Base-by-base conservation (phyloP, 2,888 invertebrate species). In the Eilema griseolum region DNA sequence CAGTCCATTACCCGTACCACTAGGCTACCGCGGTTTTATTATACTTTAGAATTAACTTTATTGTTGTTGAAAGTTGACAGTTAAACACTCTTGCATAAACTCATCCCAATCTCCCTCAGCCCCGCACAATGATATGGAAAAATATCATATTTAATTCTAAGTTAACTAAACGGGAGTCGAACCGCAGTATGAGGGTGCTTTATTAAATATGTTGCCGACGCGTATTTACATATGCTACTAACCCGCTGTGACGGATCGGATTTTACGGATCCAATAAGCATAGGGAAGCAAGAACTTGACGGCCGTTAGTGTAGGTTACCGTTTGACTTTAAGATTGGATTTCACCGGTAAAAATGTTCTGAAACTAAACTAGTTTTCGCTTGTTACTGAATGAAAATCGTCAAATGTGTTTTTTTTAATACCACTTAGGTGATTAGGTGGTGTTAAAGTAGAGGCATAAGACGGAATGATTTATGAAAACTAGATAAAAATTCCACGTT, bases 141-240 rank as follows among this genome's bases (percentile, higher is more conserved):
- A 94, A 94, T 94, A 94, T 94, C 90, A 85, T 87, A 92, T 94
- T 92, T 92, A 94, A 92, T 92, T 91, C 89, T 20, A 66, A 72
- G 69, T 66, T 88, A 85, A 91, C 90, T 88, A 90, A 90, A 89
- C 80, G 80, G 89, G 89, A 87, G 78, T 81, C 82, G 80, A 89
- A 84, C 82, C 83, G 73, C 83, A 81, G 81, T 81, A 76, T 78
- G 75, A 78, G 85, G 84, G 84, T 79, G 85, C 85, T 87, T 74
- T 93, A 92, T 93, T 93, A 90, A 91, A 90, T 91, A 92, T 91
- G 91, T 88, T 87, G 77, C 85, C 79, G 85, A 86, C 89, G 84
- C 82, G 79, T 85, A 92, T 92, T 92, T 92, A 90, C 90, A 92
- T 92, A 91, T 85, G 89, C 83, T 83, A 71, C 77, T 79, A 77